phyloP scores from a whole-genome alignment of 2,888 invertebrate genomes.

The Cenopis cana region DNA sequence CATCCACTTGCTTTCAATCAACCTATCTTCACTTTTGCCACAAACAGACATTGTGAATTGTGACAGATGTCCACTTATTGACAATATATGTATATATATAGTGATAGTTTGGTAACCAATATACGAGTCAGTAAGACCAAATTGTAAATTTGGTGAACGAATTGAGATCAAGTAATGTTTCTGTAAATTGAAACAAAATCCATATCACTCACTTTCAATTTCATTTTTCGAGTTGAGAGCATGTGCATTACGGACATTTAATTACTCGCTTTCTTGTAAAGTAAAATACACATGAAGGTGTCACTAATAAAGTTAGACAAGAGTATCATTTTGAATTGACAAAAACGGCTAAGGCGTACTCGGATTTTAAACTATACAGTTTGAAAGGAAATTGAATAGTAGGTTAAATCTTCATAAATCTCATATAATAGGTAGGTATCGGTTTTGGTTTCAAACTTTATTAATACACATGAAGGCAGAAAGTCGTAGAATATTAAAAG shows the following conservation, averaged over 20 bases:
- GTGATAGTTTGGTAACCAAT: conserved; percentile 62
- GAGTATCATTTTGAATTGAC: neutral
- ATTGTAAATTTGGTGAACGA: conserved; percentile 72
- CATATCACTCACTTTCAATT: conserved; percentile 18
- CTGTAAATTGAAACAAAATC: conserved; percentile 47
- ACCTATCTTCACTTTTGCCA: neutral
- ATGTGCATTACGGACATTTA: neutral
- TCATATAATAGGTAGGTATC: no score
- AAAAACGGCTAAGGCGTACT: neutral
- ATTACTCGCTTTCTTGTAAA: neutral
- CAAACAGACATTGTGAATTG: neutral
- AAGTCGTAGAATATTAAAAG: conserved; percentile 2
- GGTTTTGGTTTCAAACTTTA: neutral
- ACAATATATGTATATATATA: neutral
- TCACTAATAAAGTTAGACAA: neutral
- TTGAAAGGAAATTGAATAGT: neutral
- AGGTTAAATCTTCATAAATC: neutral
- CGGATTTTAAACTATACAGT: neutral
- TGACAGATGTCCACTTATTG: neutral
- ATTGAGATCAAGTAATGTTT: conserved; percentile 66
- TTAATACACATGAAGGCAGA: conserved; percentile 2
- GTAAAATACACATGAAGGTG: neutral
- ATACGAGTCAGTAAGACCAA: conserved; percentile 47
- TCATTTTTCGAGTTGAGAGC: neutral
- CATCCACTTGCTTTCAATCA: neutral